These are phyloP conservation scores for Margaritifera margaritifera DNA, from an alignment of 2,888 invertebrate species.

Conservation along the genomic window DNA sequence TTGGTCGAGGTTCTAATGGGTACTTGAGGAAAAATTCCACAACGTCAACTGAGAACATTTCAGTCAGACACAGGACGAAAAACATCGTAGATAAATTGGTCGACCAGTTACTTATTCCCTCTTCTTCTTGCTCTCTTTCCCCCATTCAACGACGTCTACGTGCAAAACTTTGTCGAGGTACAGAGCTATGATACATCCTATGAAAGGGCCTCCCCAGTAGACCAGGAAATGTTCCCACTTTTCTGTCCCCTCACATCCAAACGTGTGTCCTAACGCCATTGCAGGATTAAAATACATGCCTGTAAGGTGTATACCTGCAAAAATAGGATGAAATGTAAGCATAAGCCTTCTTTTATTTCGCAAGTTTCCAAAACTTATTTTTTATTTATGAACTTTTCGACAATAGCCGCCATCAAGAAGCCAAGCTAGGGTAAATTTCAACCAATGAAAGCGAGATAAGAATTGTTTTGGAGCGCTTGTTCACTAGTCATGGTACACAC, in stretches of 20 bases:
- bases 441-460: too few relatives aligned
- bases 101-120: conserved; percentile 8
- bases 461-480: too few relatives aligned
- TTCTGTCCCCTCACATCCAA: conserved; percentile 90
- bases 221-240: conserved; percentile 88
- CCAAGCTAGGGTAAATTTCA: too few relatives aligned
- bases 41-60: too few relatives aligned
- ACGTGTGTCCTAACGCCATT: conserved; percentile 90
- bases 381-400: too few relatives aligned
- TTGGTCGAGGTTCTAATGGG: too few relatives aligned
- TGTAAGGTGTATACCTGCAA: conserved; percentile 89
- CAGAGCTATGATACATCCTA: conserved; percentile 73
- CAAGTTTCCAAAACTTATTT: too few relatives aligned
- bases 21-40: too few relatives aligned
- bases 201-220: conserved; percentile 91
- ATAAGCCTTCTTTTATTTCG: too few relatives aligned
- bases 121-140: conserved; percentile 32
- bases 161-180: conserved; percentile 49
- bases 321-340: background rate
- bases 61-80: too few relatives aligned
- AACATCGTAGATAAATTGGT: background rate
- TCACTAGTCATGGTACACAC: too few relatives aligned
- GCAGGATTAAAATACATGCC: conserved; percentile 97
- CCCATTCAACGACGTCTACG: conserved; percentile 41
- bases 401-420: too few relatives aligned